These are phyloP conservation scores for Diachasmimorpha longicaudata DNA, from an alignment of 1,140 invertebrate genomes.

Conservation along the genomic window DNA sequence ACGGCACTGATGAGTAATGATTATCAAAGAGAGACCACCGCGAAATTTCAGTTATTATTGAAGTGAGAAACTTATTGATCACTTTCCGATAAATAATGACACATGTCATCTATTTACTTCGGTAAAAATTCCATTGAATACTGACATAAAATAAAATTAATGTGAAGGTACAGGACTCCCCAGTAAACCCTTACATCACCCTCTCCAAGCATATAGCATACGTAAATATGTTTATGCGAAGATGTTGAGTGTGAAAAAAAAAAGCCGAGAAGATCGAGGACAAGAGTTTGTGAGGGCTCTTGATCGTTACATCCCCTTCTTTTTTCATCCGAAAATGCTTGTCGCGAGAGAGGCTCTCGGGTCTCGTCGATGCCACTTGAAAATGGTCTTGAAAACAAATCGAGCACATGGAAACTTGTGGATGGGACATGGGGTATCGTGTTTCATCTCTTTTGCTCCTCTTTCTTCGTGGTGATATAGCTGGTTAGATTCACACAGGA, in stretches of 20 bases:
- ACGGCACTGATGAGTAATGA: no score
- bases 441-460: background rate
- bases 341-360: background rate
- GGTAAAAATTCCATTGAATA: background rate
- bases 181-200: background rate
- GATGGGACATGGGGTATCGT: background rate
- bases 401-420: slow-evolving; percentile 28
- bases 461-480: background rate
- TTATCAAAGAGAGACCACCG: no score
- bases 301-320: background rate
- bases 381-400: slow-evolving; percentile 39
- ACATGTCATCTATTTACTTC: no score
- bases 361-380: slow-evolving; percentile 13
- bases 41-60: no score
- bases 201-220: background rate
- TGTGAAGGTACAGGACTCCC: background rate
- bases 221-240: background rate
- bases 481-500: slow-evolving; percentile 33
- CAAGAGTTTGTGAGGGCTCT: background rate
- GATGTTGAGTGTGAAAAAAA: background rate
- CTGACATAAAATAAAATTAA: background rate
- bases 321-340: background rate
- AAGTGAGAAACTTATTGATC: no score
- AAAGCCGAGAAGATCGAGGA: background rate
- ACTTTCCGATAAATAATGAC: no score